A percentile compares a stretch with the other conserved stretches of the same genome.
phyloP scores from a whole-genome alignment of 1,140 invertebrate genomes.

The Bemisia tabaci region DNA sequence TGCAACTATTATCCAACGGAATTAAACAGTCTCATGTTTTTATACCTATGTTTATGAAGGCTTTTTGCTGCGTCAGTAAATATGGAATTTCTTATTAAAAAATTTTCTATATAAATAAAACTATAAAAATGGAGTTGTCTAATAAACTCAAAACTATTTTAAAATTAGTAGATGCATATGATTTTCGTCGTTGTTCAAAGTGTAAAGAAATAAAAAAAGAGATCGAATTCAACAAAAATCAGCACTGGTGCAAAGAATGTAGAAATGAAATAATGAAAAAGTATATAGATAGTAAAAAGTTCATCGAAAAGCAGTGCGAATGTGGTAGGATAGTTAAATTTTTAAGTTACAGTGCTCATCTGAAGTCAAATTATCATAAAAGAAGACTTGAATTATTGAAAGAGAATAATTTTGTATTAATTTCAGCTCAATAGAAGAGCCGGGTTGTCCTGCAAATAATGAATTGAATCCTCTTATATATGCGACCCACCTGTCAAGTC shows the following conservation, averaged over 20 bases:
- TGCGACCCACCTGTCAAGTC: too few species aligned
- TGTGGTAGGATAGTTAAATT: slow-evolving; percentile 3
- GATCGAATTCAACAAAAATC: slow-evolving; percentile 7
- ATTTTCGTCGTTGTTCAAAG: slow-evolving; percentile 2
- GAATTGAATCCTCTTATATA: too few species aligned
- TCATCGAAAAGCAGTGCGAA: slow-evolving; percentile 5
- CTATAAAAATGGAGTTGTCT: slow-evolving; percentile 1
- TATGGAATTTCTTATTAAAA: slow-evolving; percentile 8
- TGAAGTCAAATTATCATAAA: not conserved
- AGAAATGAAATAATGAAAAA: slow-evolving; percentile 9
- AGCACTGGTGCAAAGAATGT: slow-evolving; percentile 5
- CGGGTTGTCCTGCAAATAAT: too few species aligned
- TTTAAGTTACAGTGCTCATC: not conserved
- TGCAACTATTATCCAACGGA: slow-evolving; percentile 9
- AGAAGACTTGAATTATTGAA: not conserved
- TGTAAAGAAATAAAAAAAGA: slow-evolving; percentile 7
- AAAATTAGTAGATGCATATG: slow-evolving; percentile 5
- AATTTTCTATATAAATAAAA: slow-evolving; percentile 8
- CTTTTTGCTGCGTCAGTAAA: not conserved
- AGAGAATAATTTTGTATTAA: slow-evolving; percentile 3
- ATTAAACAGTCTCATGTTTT: not conserved
- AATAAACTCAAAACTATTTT: slow-evolving; percentile 2
- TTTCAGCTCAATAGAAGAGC: slow-evolving; percentile 5
- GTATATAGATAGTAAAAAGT: slow-evolving; percentile 7
- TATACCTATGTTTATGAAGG: not conserved